phyloP scores from a whole-genome alignment of 2,797 vertebrate species.

The Catostomus latipinnis region DNA sequence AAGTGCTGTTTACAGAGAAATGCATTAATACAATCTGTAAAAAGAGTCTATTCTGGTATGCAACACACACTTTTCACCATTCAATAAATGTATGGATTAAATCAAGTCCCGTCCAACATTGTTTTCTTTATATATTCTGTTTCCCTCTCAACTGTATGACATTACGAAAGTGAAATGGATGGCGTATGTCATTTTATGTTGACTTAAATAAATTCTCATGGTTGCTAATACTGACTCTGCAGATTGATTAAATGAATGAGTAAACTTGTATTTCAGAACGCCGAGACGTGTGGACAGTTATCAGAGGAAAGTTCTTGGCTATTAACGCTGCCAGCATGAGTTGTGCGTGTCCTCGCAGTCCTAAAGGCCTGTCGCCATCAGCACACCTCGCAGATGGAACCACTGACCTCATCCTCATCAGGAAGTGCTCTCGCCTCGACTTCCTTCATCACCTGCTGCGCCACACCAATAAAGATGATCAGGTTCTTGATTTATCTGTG shows the following conservation, averaged over 20 bases:
- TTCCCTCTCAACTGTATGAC: too few species aligned
- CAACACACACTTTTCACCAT: too few species aligned
- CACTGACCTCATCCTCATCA: slow-evolving; percentile 93
- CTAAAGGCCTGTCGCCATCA: slow-evolving; percentile 90
- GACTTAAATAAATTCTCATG: too few species aligned
- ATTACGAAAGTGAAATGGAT: too few species aligned
- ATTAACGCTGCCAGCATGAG: slow-evolving; percentile 94
- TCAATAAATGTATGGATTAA: too few species aligned
- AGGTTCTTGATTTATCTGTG: slow-evolving; percentile 75
- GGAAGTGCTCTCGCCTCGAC: slow-evolving; percentile 90
- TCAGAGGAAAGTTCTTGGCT: slow-evolving; percentile 93
- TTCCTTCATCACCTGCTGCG: slow-evolving; percentile 91
- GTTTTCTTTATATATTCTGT: too few species aligned
- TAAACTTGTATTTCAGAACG: slow-evolving; percentile 72
- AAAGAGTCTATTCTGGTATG: too few species aligned
- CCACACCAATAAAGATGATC: slow-evolving; percentile 90
- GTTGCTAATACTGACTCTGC: too few species aligned
- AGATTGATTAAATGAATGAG: too few species aligned
- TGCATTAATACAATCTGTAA: too few species aligned
- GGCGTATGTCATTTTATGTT: too few species aligned
- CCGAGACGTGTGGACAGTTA: slow-evolving; percentile 81
- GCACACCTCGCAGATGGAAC: slow-evolving; percentile 95
- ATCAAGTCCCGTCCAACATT: too few species aligned
- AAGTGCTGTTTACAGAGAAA: slow-evolving; percentile 57
- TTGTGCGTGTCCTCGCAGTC: slow-evolving; percentile 94